Conservation (phyloP, 37 sponge, comb jelly and placozoan genomes). For the Geodia barretti region DNA sequence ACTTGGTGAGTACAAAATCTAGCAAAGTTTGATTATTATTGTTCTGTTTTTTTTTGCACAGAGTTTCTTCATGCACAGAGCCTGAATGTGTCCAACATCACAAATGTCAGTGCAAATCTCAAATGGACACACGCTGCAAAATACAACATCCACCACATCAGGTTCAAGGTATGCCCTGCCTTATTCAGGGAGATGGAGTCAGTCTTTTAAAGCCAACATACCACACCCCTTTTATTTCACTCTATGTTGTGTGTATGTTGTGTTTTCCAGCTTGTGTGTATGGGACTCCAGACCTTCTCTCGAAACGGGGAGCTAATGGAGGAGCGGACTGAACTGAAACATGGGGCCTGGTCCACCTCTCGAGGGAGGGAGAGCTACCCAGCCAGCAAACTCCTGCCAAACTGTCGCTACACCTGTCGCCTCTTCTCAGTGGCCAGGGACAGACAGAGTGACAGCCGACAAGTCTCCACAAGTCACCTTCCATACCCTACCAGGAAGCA, state of each 20-base stretch:
- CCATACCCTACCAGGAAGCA: constrained; percentile 39
- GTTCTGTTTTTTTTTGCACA: not conserved
- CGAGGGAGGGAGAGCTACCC: constrained; percentile 16
- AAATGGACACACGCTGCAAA: constrained; percentile 41
- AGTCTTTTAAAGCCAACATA: not conserved
- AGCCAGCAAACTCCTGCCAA: constrained; percentile 22
- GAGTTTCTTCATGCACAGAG: constrained; percentile 34
- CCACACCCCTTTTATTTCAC: not conserved
- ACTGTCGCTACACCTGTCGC: constrained; percentile 42
- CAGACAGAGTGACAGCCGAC: constrained; percentile 7
- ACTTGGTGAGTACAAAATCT: constrained; percentile 16
- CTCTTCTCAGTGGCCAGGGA: constrained; percentile 25
- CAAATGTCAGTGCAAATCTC: constrained; percentile 27
- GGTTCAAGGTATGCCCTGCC: constrained; percentile 58
- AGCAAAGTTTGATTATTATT: not conserved
- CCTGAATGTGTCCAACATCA: constrained; percentile 27
- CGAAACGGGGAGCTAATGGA: not conserved
- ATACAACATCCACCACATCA: constrained; percentile 45
- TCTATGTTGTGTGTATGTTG: too few relatives aligned
- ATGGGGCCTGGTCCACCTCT: constrained; percentile 11
- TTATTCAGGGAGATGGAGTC: too few relatives aligned
- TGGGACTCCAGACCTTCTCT: constrained; percentile 27
- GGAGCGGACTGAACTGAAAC: constrained; percentile 14
- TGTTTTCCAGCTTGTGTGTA: constrained; percentile 36
- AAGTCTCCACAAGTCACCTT: constrained; percentile 12